Conservation (phyloP, 2,888 invertebrate genomes). For the Belgica antarctica region DNA sequence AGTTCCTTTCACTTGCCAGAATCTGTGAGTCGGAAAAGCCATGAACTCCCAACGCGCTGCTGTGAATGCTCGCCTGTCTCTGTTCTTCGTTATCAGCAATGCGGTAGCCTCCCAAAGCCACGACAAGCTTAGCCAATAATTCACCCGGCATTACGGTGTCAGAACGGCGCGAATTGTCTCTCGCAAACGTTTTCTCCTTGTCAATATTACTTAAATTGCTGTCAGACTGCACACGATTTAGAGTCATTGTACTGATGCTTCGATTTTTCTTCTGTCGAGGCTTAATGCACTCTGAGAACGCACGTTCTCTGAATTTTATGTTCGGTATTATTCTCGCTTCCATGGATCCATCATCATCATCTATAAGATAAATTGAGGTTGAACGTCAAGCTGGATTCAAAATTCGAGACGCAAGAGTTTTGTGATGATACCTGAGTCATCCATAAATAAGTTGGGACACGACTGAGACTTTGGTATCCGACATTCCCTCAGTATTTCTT, state of each 20-base stretch:
- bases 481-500: conserved; percentile 50
- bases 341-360: conserved; percentile 57
- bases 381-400: no score
- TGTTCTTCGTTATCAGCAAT: conserved; percentile 54
- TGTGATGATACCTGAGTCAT: no score
- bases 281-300: conserved; percentile 60
- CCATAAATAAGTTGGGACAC: conserved; percentile 67
- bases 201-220: conserved; percentile 76
- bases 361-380: no score
- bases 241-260: conserved; percentile 43
- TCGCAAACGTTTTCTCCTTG: conserved; percentile 67
- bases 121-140: conserved; percentile 72
- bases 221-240: conserved; percentile 68
- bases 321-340: not conserved
- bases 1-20: conserved; percentile 63
- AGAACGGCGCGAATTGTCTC: not conserved
- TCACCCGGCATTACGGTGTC: conserved; percentile 70
- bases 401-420: no score
- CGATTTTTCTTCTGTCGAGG: conserved; percentile 32
- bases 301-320: conserved; percentile 52
- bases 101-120: conserved; percentile 66
- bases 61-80: conserved; percentile 46
- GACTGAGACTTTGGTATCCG: conserved; percentile 65
- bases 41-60: conserved; percentile 60
- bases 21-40: conserved; percentile 74